Conservation (phyloP, 2,797 vertebrate species). For the Anguilla pacifica region DNA sequence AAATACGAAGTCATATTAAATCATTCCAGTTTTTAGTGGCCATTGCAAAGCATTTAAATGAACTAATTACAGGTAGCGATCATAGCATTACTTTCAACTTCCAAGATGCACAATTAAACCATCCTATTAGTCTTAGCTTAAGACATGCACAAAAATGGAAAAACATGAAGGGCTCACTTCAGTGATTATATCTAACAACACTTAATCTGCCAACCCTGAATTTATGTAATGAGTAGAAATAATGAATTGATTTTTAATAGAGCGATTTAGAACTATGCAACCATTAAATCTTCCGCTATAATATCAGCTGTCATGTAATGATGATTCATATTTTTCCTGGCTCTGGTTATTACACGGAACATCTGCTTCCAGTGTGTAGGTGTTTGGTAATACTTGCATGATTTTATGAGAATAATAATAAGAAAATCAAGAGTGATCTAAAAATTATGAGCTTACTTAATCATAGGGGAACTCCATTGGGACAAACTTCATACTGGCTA, state of each 20-base stretch:
- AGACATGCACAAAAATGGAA: background rate
- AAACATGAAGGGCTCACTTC: background rate
- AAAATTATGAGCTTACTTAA: background rate
- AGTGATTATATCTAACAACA: background rate
- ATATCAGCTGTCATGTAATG: background rate
- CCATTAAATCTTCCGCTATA: background rate
- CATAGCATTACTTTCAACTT: background rate
- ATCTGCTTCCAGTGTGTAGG: constrained; percentile 14
- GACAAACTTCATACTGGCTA: background rate
- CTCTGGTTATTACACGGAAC: background rate
- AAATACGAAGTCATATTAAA: background rate
- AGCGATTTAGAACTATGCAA: background rate
- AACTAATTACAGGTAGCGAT: background rate
- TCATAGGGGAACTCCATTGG: background rate
- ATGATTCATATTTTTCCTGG: constrained; percentile 4
- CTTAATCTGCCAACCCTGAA: background rate
- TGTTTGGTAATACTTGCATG: background rate
- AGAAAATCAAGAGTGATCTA: background rate
- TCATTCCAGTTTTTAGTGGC: background rate
- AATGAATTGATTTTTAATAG: background rate
- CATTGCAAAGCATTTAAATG: background rate
- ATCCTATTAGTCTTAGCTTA: background rate
- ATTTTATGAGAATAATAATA: constrained; percentile 10
- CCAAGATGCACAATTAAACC: too few relatives aligned
- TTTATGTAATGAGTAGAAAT: background rate